Evolutionary conservation across 2,113 vertebrate species (phyloP).

Genomic region (Rhynchomys soricoides): DNA sequence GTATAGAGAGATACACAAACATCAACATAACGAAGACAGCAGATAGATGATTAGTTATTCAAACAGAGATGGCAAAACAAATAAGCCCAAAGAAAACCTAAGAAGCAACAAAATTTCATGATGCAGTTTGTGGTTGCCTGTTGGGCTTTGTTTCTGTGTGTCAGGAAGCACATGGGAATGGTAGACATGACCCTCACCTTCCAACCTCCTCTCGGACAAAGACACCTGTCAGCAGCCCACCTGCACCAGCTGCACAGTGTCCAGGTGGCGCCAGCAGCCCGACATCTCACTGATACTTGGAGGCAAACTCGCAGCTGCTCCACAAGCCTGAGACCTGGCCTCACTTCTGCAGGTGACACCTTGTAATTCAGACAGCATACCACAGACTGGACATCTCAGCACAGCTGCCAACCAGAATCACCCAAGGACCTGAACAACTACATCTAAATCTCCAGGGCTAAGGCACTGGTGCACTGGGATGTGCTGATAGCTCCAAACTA

Average conservation of each 20-base stretch:
- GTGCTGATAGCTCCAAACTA: not conserved
- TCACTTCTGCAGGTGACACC: not conserved
- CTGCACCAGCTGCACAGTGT: too few relatives aligned
- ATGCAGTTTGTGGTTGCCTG: not conserved
- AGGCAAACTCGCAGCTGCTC: not conserved
- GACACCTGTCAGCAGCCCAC: not conserved
- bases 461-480: too few relatives aligned
- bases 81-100: not conserved
- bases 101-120: not conserved
- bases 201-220: not conserved
- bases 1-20: not conserved
- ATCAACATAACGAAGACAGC: not conserved
- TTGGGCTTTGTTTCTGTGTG: constrained; percentile 2
- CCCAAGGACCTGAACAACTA: not conserved
- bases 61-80: not conserved
- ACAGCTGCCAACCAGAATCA: not conserved
- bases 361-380: not conserved
- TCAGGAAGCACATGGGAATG: not conserved
- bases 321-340: not conserved
- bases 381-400: not conserved
- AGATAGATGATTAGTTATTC: not conserved
- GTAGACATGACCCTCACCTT: not conserved
- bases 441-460: not conserved
- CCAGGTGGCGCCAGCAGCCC: not conserved
- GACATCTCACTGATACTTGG: not conserved